phyloP scores from a whole-genome alignment of 2,113 vertebrate species.

The Eira barbara region DNA sequence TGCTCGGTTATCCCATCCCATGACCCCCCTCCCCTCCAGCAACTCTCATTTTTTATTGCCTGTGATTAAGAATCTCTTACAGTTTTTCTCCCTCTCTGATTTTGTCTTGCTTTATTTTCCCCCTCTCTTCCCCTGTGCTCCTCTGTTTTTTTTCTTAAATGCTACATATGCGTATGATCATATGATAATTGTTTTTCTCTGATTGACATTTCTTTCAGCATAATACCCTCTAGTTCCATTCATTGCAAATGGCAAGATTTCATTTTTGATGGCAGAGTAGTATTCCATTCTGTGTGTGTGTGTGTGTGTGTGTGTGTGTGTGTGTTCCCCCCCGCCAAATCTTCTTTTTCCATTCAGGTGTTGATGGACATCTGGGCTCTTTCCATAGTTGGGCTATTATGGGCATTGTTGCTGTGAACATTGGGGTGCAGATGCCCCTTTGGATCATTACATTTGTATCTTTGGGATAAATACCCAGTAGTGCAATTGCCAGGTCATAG shows the following conservation, averaged over 20 bases:
- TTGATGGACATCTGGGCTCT: too few relatives aligned
- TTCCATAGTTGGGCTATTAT: too few relatives aligned
- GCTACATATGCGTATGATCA: neutral
- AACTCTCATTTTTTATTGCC: neutral
- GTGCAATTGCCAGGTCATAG: neutral
- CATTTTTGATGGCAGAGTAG: neutral
- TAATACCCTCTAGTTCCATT: neutral
- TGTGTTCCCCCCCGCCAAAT: too few relatives aligned
- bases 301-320: too few relatives aligned
- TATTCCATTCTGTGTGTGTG: neutral
- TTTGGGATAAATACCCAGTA: too few relatives aligned
- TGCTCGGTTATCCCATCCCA: rapidly evolving
- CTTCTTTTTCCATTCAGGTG: too few relatives aligned
- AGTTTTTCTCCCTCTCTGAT: neutral
- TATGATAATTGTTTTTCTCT: neutral
- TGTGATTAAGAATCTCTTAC: neutral
- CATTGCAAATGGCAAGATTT: neutral
- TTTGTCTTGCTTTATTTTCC: neutral
- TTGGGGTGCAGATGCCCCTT: too few relatives aligned
- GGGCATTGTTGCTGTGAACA: too few relatives aligned
- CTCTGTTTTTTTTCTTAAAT: neutral
- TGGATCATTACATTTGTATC: too few relatives aligned
- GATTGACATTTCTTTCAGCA: neutral
- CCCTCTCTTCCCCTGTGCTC: neutral
- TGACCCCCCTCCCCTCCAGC: neutral